Conservation (phyloP, 2,888 invertebrate species). For the Oeneis ivallda region DNA sequence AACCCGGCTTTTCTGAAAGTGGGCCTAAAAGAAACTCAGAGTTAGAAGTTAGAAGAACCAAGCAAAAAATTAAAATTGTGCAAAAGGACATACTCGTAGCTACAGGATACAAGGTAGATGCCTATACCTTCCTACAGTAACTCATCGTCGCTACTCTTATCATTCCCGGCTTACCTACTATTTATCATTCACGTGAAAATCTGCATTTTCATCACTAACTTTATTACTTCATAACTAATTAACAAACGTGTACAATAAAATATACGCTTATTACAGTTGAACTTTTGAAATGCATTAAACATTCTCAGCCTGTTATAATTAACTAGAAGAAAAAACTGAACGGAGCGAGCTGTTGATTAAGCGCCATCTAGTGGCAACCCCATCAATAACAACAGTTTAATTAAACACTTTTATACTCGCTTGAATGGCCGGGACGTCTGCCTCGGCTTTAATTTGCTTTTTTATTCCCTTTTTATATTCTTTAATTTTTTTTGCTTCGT, state of each 20-base stretch:
- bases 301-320: neutral
- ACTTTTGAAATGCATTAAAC: neutral
- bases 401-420: slow-evolving; percentile 78
- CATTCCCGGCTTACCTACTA: too few relatives aligned
- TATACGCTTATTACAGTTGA: neutral
- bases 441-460: slow-evolving; percentile 67
- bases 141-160: too few relatives aligned
- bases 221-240: too few relatives aligned
- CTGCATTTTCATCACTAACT: neutral
- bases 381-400: slow-evolving; percentile 81
- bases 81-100: too few relatives aligned
- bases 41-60: too few relatives aligned
- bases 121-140: too few relatives aligned
- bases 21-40: too few relatives aligned
- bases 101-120: too few relatives aligned
- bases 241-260: neutral
- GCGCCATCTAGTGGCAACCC: slow-evolving; percentile 77
- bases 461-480: slow-evolving; percentile 56
- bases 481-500: slow-evolving; percentile 61
- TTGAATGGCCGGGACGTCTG: slow-evolving; percentile 65
- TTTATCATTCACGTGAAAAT: neutral
- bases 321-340: slow-evolving; percentile 68
- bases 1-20: too few relatives aligned
- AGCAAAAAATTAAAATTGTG: too few relatives aligned
- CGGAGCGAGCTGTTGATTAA: slow-evolving; percentile 74